phyloP scores from a whole-genome alignment of 1,140 invertebrate genomes.

The Cryptotermes secundus region DNA sequence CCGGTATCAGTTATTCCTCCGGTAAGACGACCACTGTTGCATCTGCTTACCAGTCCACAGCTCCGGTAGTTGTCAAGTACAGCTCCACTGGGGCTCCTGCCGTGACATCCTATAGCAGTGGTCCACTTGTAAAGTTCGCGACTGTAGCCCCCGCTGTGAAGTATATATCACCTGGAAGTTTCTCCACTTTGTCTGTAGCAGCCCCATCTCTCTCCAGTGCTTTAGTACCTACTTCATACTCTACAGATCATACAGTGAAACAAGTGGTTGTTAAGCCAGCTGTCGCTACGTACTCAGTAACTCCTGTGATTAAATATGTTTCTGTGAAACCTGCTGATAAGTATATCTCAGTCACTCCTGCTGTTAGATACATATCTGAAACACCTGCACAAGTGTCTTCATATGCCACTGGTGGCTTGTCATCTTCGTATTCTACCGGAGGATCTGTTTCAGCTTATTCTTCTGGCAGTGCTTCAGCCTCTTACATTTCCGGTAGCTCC shows the following conservation, averaged over 20 bases:
- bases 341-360: background rate
- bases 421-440: background rate
- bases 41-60: constrained; percentile 23
- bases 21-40: constrained; percentile 14
- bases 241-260: background rate
- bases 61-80: constrained; percentile 21
- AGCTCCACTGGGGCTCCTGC: background rate
- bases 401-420: background rate
- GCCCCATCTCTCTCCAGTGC: background rate
- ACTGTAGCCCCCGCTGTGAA: constrained; percentile 23
- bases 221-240: background rate
- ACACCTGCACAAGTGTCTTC: background rate
- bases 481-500: background rate
- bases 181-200: background rate
- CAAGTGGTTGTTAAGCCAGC: background rate
- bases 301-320: background rate
- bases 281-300: constrained; percentile 1
- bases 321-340: background rate
- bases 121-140: background rate
- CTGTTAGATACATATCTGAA: background rate
- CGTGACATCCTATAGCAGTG: background rate
- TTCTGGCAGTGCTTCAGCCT: background rate
- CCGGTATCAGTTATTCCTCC: background rate
- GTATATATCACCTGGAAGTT: background rate
- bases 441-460: background rate